Evolutionary conservation across 2,888 invertebrate species (phyloP).

Genomic region (Emmelina monodactyla): DNA sequence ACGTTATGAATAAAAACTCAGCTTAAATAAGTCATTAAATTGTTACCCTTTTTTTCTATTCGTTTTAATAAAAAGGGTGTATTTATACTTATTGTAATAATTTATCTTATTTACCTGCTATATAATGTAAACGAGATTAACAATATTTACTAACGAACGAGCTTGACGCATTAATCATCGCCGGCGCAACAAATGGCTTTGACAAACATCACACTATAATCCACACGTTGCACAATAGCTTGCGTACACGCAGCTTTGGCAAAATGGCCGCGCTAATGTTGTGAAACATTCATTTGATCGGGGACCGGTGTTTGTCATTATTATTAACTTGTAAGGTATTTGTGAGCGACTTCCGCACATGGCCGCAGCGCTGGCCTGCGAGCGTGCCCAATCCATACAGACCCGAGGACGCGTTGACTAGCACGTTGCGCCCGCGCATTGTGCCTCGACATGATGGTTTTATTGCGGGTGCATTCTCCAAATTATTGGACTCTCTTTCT

Average conservation of each 20-base stretch:
- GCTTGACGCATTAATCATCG: conserved; percentile 25
- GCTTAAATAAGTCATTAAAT: no score
- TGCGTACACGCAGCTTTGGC: conserved; percentile 39
- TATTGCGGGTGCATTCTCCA: conserved; percentile 51
- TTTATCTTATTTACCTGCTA: no score
- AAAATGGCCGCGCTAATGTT: conserved; percentile 51
- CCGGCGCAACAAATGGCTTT: conserved; percentile 41
- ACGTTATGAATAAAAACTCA: no score
- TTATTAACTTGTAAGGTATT: conserved; percentile 57
- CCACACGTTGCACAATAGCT: conserved; percentile 33
- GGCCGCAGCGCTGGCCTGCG: conserved; percentile 19
- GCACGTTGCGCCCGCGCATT: conserved; percentile 15
- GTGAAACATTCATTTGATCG: conserved; percentile 51
- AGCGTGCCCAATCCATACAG: conserved; percentile 50
- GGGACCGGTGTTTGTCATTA: conserved; percentile 54
- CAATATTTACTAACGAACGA: not conserved
- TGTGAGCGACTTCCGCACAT: conserved; percentile 51
- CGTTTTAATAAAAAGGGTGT: no score
- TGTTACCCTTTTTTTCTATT: no score
- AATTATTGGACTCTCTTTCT: conserved; percentile 43
- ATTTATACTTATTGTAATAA: no score
- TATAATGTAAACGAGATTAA: not conserved
- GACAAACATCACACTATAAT: conserved; percentile 44
- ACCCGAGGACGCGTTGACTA: conserved; percentile 26
- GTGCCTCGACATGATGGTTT: conserved; percentile 46